Conservation (phyloP, 1,140 invertebrate genomes). For the Akabosia matsudoensis region DNA sequence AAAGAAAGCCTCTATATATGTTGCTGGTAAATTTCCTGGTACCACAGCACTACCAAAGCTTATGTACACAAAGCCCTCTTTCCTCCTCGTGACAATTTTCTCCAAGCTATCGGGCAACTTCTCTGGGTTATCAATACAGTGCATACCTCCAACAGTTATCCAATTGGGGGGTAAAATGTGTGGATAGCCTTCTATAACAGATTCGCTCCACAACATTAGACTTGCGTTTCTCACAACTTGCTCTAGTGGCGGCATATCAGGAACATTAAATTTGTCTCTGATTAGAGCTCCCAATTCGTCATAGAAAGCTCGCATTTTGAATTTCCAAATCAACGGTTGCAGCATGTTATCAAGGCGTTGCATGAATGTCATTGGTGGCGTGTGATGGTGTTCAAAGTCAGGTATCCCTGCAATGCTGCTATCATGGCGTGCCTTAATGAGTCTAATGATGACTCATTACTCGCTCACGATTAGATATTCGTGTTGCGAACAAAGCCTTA, state of each 20-base stretch:
- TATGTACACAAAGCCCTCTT: conserved; percentile 34
- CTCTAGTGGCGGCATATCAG: background rate
- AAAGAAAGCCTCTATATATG: conserved; percentile 10
- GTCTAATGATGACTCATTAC: too few relatives aligned
- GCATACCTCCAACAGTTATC: conserved; percentile 10
- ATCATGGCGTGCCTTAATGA: too few relatives aligned
- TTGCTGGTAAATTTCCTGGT: conserved; percentile 6
- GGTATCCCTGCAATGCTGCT: too few relatives aligned
- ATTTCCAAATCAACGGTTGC: background rate
- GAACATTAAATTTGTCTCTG: background rate
- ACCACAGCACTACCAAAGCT: conserved; percentile 28
- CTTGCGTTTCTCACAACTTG: background rate
- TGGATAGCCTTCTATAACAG: background rate
- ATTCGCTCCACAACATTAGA: conserved; percentile 9
- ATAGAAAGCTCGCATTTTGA: background rate
- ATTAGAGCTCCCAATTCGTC: background rate
- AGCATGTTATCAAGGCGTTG: background rate
- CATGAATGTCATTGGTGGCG: conserved; percentile 1
- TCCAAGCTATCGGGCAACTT: conserved; percentile 2
- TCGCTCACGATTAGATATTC: too few relatives aligned
- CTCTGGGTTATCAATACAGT: background rate
- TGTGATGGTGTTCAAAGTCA: conserved; percentile 7
- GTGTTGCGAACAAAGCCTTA: too few relatives aligned
- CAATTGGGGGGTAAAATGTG: background rate
- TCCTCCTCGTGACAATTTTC: conserved; percentile 17